Evolutionary conservation across 1,140 invertebrate species (phyloP), one percentile per base, ranked within the genome.

Genomic region (Tribolium madens): DNA sequence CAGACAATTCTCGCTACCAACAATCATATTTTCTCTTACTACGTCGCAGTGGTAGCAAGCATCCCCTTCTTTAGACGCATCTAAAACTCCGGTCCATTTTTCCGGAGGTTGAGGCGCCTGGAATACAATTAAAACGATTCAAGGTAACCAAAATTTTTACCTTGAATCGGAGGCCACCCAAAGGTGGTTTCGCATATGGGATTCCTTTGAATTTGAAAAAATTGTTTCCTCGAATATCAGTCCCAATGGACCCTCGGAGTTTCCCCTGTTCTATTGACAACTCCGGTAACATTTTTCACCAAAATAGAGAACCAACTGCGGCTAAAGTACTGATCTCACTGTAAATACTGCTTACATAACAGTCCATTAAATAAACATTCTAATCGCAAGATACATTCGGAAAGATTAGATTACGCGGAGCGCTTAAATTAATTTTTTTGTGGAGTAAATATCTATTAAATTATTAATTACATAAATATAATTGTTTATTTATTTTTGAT

Each of bases 171-270:
- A 91, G 83, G 9, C 90, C 85, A 7, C 88, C 89, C n/a, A 91
- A 42, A 3, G 92, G 92, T 4, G 92, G 91, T 81, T 91, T 89
- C 0, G 91, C 91, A 83, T 87, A 93, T 0, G 92, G 92, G 80
- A 93, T 91, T 9, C 90, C 89, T 76, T 87, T 87, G 80, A 89
- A 92, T n/a, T 86, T 83, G 80, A 82, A 84, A 81, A 84, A 88
- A 71, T 85, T 72, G 3, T 78, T 77, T 42, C 85, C 82, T 26
- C 83, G 83, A 9, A 76, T 52, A 64, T 79, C 83, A 46, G 83
- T 83, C 18, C 78, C 48, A 52, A 85, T 68, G 18, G 80, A 82
- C 9, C 87, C 81, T 18, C 47, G 50, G 15, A 83, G 14, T 42
- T 72, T 70, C 47, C 84, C 76, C 33, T 78, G 53, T 15, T 76